Conservation (phyloP, 30 jellyfish, hydroid and myxozoan genomes). For the Aurelia sp. region DNA sequence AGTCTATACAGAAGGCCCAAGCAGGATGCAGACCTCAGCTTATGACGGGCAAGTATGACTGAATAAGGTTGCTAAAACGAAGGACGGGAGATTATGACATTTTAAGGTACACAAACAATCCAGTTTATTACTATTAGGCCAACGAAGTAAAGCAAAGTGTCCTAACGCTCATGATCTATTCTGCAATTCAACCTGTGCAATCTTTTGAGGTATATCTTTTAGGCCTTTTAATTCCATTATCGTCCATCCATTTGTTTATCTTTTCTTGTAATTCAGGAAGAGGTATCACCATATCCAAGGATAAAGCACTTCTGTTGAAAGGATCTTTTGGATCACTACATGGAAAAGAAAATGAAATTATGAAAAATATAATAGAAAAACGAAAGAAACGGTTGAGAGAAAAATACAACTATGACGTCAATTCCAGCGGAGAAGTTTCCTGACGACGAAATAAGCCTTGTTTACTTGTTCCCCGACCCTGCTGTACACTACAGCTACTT, state of each 20-base stretch:
- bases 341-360: no score
- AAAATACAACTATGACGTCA: background rate
- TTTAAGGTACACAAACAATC: no score
- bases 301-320: constrained; percentile 96
- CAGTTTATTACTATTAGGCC: no score
- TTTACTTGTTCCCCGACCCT: no score
- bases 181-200: constrained; percentile 68
- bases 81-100: no score
- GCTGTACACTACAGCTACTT: no score
- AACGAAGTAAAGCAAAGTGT: no score
- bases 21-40: no score
- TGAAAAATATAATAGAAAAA: background rate
- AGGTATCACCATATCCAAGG: constrained; percentile 90
- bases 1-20: no score
- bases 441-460: background rate
- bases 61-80: no score
- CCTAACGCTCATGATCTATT: no score
- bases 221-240: constrained; percentile 68
- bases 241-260: constrained; percentile 92
- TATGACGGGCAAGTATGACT: no score
- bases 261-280: constrained; percentile 76
- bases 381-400: background rate
- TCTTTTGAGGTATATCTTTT: constrained; percentile 59
- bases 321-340: constrained; percentile 98
- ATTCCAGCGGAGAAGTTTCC: background rate